These are phyloP conservation scores for Ricordea florida DNA, from an alignment of 92 coral and sea anemone species.

Conservation along the genomic window DNA sequence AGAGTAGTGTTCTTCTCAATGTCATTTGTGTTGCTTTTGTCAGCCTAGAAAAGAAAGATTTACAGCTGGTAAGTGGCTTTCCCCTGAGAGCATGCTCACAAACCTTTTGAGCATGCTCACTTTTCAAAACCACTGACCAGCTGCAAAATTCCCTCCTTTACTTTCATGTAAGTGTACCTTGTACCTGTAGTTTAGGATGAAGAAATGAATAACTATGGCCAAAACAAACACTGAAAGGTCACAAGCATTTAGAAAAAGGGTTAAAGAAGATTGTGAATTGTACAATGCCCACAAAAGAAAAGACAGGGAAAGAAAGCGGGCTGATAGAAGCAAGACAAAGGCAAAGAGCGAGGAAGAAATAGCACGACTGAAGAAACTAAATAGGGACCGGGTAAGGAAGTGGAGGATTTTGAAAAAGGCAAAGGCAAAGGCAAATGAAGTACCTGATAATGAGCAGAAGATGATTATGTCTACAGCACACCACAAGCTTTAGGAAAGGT, in stretches of 20 bases:
- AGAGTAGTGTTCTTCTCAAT: not conserved
- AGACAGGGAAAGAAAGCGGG: conserved; percentile 51
- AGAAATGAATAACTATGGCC: not conserved
- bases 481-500: conserved; percentile 69
- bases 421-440: conserved; percentile 4
- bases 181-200: not conserved
- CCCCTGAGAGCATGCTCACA: conserved; percentile 49
- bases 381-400: conserved; percentile 25
- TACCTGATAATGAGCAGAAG: not conserved
- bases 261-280: conserved; percentile 25
- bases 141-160: conserved; percentile 5
- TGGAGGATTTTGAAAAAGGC: conserved; percentile 20
- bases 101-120: conserved; percentile 47
- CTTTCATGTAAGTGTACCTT: conserved; percentile 6
- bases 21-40: not conserved
- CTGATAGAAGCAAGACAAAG: conserved; percentile 55
- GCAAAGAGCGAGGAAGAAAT: conserved; percentile 23
- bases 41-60: too few relatives aligned
- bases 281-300: conserved; percentile 23
- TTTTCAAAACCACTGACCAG: conserved; percentile 48
- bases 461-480: conserved; percentile 11
- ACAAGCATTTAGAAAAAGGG: conserved; percentile 16
- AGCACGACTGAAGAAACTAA: conserved; percentile 18
- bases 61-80: conserved; percentile 24
- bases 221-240: too few relatives aligned